Base-by-base conservation (phyloP, 2,797 vertebrate genomes). In the Vultur gryphus region DNA sequence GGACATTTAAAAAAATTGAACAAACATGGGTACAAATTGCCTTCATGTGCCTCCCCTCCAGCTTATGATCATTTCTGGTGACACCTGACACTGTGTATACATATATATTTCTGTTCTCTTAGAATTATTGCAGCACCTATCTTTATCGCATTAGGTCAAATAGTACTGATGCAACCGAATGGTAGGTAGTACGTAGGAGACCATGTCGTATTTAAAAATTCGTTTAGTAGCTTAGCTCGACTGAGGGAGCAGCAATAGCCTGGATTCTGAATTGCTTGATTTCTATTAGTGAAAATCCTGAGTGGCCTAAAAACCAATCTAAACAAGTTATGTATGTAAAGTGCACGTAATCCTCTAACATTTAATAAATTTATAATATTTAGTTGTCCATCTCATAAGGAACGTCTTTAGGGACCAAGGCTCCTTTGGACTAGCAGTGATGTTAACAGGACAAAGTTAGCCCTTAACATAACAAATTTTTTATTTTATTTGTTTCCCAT, bases 201-300 rank as follows among this genome's bases (percentile, higher is more conserved):
- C 21, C 7, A 23, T 12, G 19, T 61, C 3, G 1, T 51, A 46
- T 31, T 24, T 87, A 75, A 92, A 90, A 92, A 80, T 90, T 55
- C 44, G 48, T 76, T 89, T 77, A 54, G n/a, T 44, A 90, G 16
- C 55, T 94, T 84, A 79, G 11, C 37, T 72, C 59, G 33, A 7
- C 51, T 35, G 66, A 73, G 48, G 54, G 46, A 84, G 55, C 35
- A 81, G 48, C 39, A 83, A 16, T 29, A 89, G 37, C 33, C 52
- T 87, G 52, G 21, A 28, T 91, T 83, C 72, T 65, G 43, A 93
- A 82, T 73, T 66, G 16, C 48, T 80, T 84, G 33, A 69, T 95
- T 95, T 95, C 59, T 71, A 20, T 78, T 70, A 78, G 7, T 65
- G 59, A 92, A 95, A 90, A 93, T 69, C 75, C 39, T 48, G 21